phyloP scores from a whole-genome alignment of 2,113 vertebrate genomes.

The Beaufortia kweichowensis region DNA sequence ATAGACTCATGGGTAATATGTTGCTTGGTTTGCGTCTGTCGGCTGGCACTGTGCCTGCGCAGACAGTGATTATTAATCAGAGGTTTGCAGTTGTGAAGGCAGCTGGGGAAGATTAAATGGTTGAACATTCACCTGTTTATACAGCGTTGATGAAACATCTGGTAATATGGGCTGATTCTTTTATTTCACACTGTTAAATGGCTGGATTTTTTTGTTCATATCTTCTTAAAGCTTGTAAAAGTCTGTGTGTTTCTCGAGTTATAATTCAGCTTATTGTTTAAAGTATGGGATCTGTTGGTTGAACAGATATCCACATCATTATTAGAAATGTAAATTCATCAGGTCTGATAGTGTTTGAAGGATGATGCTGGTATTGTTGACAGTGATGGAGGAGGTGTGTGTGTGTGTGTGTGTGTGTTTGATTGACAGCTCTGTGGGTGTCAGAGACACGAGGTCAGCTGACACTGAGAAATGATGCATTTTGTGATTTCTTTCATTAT shows the following conservation, averaged over 20 bases:
- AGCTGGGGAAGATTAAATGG: neutral
- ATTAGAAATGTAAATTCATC: neutral
- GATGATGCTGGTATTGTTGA: constrained; percentile 31
- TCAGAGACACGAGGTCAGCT: constrained; percentile 13
- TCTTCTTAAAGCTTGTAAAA: no score
- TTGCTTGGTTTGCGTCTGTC: neutral
- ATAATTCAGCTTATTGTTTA: no score
- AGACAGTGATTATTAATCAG: neutral
- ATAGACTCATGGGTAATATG: neutral
- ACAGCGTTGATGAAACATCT: neutral
- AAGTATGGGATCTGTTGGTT: no score
- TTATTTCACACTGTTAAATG: no score
- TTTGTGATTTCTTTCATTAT: constrained; percentile 18
- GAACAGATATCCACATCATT: neutral
- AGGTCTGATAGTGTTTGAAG: neutral
- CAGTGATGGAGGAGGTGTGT: constrained; percentile 36
- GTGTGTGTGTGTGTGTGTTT: neutral
- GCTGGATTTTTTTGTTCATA: no score
- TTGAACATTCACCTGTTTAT: neutral
- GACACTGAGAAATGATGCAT: neutral
- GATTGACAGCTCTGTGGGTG: constrained; percentile 10
- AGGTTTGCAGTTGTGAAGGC: neutral
- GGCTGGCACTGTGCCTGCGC: neutral
- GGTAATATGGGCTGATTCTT: no score
- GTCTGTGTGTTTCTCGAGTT: no score